Percentiles rank a stretch among this genome's conserved stretches.
Evolutionary conservation across 2,888 invertebrate genomes (phyloP).

Genomic region (Aphidoletes aphidimyza): DNA sequence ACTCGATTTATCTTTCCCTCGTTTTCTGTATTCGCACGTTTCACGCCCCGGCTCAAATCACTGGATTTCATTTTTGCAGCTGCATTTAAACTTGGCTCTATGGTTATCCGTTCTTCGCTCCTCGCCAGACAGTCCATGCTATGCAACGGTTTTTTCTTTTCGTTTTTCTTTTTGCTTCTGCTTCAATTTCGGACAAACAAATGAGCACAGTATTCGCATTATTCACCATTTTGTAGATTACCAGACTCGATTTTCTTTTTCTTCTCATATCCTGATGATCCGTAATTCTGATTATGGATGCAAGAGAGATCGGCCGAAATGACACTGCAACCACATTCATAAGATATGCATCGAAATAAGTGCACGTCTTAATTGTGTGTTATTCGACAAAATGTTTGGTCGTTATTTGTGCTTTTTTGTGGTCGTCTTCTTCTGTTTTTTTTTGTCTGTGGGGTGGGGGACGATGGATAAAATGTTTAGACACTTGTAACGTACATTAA

Average conservation of each 20-base stretch:
- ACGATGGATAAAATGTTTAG: no score
- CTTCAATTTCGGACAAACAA: not conserved
- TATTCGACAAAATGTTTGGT: not conserved
- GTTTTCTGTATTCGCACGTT: not conserved
- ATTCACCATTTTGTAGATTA: not conserved
- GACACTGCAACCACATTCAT: not conserved
- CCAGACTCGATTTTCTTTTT: no score
- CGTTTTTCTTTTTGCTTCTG: not conserved
- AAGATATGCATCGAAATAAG: not conserved
- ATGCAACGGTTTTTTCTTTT: not conserved
- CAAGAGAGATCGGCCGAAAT: not conserved
- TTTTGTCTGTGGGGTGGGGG: not conserved
- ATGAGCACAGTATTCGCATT: conserved; percentile 35
- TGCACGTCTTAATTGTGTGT: conserved; percentile 28
- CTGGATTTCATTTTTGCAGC: not conserved
- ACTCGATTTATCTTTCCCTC: conserved; percentile 38
- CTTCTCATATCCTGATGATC: not conserved
- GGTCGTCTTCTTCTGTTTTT: not conserved
- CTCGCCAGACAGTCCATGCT: not conserved
- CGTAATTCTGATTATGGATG: conserved; percentile 34
- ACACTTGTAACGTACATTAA: no score
- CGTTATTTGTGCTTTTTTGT: not conserved
- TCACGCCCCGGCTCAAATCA: not conserved
- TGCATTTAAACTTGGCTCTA: not conserved
- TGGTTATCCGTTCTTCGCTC: not conserved